phyloP scores from a whole-genome alignment of 92 coral and sea anemone species.

The Parazoanthus darwini region DNA sequence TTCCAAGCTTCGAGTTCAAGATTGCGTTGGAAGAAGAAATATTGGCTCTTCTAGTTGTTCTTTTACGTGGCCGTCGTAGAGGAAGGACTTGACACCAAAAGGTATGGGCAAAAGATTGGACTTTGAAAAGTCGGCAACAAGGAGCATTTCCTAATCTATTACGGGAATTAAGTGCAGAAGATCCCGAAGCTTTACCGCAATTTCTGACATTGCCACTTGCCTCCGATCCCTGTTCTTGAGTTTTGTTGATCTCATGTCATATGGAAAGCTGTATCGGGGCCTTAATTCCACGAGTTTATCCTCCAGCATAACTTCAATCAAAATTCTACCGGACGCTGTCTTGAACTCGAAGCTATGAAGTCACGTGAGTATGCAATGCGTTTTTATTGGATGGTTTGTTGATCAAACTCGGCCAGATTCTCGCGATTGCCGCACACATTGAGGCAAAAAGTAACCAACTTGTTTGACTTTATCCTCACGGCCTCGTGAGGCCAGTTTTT shows the following conservation, averaged over 20 bases:
- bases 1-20: no score
- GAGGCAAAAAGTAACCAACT: constrained; percentile 11
- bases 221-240: constrained; percentile 51
- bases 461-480: constrained; percentile 16
- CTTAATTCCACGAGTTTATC: constrained; percentile 57
- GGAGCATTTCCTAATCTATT: no score
- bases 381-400: constrained; percentile 7
- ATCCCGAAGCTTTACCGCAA: constrained; percentile 42
- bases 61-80: no score
- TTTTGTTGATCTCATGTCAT: constrained; percentile 47
- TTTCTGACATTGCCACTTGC: constrained; percentile 46
- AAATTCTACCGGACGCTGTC: constrained; percentile 43
- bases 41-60: no score
- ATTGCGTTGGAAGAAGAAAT: no score
- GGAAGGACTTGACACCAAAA: no score
- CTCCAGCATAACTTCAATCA: constrained; percentile 46
- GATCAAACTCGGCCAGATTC: constrained; percentile 39
- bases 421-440: constrained; percentile 42
- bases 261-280: constrained; percentile 45
- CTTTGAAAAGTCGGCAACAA: no score
- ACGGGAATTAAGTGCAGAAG: no score
- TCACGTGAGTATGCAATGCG: constrained; percentile 34
- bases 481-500: not conserved
- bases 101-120: no score
- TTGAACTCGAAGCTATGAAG: constrained; percentile 10